Evolutionary conservation across 2,113 vertebrate species (phyloP).

Genomic region (Marmota monax): DNA sequence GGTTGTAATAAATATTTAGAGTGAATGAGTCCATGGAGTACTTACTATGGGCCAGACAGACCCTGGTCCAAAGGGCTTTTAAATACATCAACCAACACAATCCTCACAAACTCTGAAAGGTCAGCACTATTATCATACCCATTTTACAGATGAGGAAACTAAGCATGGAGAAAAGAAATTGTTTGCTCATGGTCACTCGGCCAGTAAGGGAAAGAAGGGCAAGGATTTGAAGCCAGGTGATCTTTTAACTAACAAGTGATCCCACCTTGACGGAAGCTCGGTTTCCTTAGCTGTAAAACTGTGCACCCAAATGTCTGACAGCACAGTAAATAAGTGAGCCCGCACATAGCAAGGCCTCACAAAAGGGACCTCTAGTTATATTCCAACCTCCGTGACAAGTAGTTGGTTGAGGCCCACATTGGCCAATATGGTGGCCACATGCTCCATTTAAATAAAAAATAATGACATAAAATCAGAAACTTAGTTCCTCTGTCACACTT

Average conservation of each 20-base stretch:
- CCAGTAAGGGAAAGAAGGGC: background rate
- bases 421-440: too few relatives aligned
- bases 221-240: background rate
- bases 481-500: background rate
- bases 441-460: background rate
- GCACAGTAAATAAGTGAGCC: too few relatives aligned
- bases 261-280: background rate
- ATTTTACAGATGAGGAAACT: background rate
- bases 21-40: background rate
- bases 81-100: background rate
- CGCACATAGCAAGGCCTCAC: fast-evolving
- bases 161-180: background rate
- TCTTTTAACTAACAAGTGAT: background rate
- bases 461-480: background rate
- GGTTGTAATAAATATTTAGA: slow-evolving; percentile 61
- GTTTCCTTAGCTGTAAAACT: background rate
- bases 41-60: background rate
- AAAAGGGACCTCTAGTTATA: background rate
- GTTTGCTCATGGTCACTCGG: background rate
- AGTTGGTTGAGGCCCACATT: background rate
- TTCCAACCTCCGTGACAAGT: background rate
- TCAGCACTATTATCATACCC: background rate
- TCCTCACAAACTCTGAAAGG: background rate
- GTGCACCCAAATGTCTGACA: fast-evolving
- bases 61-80: background rate